Evolutionary conservation across 2,113 vertebrate species (phyloP), one percentile per base, ranked within the genome.

Genomic region (Silurus asotus): DNA sequence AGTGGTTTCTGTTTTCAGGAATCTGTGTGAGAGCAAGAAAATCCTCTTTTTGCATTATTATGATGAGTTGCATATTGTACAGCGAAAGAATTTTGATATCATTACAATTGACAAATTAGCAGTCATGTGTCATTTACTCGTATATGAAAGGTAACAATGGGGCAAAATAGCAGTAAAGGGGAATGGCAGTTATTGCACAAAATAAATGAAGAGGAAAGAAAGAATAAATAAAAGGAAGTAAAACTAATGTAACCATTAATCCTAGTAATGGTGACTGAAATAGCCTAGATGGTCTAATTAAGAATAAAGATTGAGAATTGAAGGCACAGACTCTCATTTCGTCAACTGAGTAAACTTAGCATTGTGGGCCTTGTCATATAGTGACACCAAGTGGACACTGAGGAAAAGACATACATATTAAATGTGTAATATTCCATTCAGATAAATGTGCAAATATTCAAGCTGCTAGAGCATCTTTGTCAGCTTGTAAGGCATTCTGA

Each of bases 1-100:
- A 78, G 58, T 67, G 84, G 56, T 56, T 59, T 83, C 49, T 88
- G 78, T 78, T 81, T 67, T 28, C 23, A 69, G 15, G 59, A 58
- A 14, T 28, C 25, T 82, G 37, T 53, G 19, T 82, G 45, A 58
- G 5, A 37, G 37, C n/a, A 67, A 45, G 61, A 23, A 37, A 48
- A 17, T 25, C 23, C 5, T 61, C 19, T 59, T 79, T 79, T 58
- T n/a, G 8, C 9, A 61, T 80, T 15, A 13, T 23, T 61, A 45
- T 59, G 17, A 61, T 20, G 17, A 79, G 28, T 45, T 61, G 14
- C 77, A 20, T 13, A 75, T 14, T 37, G 4, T 45, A 58, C 19
- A 59, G 17, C 75, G 58, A 48, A 25, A 48, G 48, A 51, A 17
- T 67, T 8, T 15, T 62, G 2, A 37, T 45, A 65, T 53, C 28